Evolutionary conservation across 1,140 invertebrate species (phyloP), one percentile per base, ranked within the genome.

Genomic region (Aradophagus sp.): DNA sequence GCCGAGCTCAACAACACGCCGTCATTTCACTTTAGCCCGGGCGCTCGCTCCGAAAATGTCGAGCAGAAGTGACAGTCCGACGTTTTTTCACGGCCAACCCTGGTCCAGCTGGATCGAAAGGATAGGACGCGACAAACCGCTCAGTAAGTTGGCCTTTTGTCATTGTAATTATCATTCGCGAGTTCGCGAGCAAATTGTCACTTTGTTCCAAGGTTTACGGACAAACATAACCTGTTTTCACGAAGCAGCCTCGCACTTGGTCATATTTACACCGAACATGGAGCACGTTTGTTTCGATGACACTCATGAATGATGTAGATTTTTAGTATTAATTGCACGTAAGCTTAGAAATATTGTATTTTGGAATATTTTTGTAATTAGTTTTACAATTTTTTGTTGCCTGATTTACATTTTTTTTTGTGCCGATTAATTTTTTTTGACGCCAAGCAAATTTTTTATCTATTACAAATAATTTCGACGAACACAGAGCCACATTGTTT

Each of bases 91-190:
- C 75, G 84, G 84, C 68, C 84, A 86, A 65, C 84, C 84, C 29
- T 86, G 84, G 84, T 86, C 84, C 53, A 85, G 76, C 72, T 86
- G 84, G 84, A 85, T 85, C 38, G 84, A 86, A 73, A 79, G 76
- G 74, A 84, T 86, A 36, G 84, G 84, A 67, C 77, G 84, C 11
- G 84, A 85, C 61, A 85, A 85, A 59, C 84, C 84, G 23, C 48
- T 86, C 31, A 86, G 84, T 85, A 75, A 85, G 84, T 82, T 2
- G 7, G 17, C 7, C 11, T 17, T 1, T 48, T 8, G n/a, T 53
- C 20, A 19, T 15, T 26, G 5, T 2, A 16, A 27, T 26, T 11
- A 29, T 7, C 1, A 5, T 2, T 32, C 20, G 16, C 26, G 14
- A 13, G 26, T 29, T 42, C 17, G 8, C 13, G 15, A 34, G 26